Conservation (phyloP, 2,113 vertebrate species). For the Zosterops pallidus region DNA sequence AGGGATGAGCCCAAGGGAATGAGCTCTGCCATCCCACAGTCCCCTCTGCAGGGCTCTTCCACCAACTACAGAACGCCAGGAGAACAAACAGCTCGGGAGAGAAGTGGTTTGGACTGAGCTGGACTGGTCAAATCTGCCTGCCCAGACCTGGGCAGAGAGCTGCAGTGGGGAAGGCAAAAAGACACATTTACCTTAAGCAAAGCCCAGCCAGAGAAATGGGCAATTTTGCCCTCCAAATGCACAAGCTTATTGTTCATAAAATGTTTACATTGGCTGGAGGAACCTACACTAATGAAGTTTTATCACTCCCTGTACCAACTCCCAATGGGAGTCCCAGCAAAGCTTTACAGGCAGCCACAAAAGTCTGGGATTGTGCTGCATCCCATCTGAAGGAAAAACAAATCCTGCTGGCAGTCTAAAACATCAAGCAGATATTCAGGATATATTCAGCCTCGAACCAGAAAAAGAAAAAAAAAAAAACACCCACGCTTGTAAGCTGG, state of each 20-base stretch:
- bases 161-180: neutral
- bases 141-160: neutral
- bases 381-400: neutral
- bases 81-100: neutral
- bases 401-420: neutral
- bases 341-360: neutral
- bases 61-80: neutral
- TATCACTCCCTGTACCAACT: neutral
- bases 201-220: neutral
- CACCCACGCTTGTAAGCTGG: neutral
- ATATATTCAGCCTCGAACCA: neutral
- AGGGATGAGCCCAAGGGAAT: rapidly evolving
- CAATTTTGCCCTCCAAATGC: neutral
- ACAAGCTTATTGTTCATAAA: neutral
- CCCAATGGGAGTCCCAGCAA: neutral
- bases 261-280: neutral
- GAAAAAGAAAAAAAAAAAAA: neutral
- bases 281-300: neutral
- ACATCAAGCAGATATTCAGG: neutral
- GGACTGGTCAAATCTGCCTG: neutral
- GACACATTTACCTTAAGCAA: neutral
- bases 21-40: neutral
- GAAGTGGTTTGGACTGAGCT: neutral
- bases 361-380: neutral
- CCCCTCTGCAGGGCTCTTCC: neutral